Evolutionary conservation across 2,797 vertebrate genomes (phyloP).

Genomic region (Denticeps clupeoides): DNA sequence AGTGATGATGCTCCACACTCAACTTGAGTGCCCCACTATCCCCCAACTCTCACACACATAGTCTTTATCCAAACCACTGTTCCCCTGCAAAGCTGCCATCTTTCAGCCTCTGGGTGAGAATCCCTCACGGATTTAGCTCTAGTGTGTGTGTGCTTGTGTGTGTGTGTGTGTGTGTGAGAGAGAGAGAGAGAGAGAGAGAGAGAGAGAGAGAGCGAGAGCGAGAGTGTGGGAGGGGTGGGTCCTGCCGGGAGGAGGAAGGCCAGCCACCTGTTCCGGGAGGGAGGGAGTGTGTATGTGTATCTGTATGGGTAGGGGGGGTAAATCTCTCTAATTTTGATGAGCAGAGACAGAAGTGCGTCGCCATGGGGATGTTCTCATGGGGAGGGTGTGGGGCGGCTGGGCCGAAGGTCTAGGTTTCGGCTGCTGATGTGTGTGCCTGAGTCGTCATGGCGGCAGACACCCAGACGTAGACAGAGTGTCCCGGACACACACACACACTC

Average conservation of each 20-base stretch:
- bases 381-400: constrained; percentile 13
- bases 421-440: constrained; percentile 1
- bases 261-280: constrained; percentile 54
- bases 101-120: neutral
- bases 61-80: neutral
- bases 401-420: neutral
- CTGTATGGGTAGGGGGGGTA: constrained; percentile 34
- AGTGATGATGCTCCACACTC: no score
- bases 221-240: neutral
- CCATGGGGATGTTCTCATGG: constrained; percentile 56
- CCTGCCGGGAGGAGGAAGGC: constrained; percentile 56
- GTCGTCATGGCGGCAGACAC: neutral
- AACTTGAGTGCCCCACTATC: no score
- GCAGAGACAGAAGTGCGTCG: constrained; percentile 57
- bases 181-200: neutral
- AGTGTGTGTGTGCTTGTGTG: neutral
- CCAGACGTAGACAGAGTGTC: constrained; percentile 1
- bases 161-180: neutral
- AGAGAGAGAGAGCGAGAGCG: neutral
- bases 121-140: neutral
- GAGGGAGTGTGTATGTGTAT: constrained; percentile 22
- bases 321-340: constrained; percentile 65
- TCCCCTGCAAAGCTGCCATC: neutral
- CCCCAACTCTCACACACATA: no score
- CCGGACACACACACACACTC: neutral